A percentile compares a stretch with the other conserved stretches of the same genome.
Evolutionary conservation across 2,797 vertebrate genomes (phyloP).

Genomic region (Gymnoscopelus microlampas): DNA sequence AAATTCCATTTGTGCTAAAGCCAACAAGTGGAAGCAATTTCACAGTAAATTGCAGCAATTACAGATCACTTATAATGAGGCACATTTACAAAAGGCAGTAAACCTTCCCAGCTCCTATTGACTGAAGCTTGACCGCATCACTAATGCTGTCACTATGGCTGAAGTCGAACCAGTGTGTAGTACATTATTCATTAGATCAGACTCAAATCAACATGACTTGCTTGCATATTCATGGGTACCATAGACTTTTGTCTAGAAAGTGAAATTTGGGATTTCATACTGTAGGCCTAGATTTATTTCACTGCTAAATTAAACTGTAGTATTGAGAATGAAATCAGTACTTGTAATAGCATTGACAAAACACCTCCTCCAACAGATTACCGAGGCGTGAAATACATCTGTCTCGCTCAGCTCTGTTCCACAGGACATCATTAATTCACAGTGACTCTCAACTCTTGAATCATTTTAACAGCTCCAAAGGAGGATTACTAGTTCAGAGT

Average conservation of each 20-base stretch:
- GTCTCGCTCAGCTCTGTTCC: not conserved
- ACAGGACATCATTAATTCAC: slow-evolving; percentile 11
- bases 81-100: slow-evolving; percentile 14
- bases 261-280: no score
- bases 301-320: no score
- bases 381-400: not conserved
- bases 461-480: slow-evolving; percentile 21
- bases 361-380: not conserved
- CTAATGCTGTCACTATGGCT: not conserved
- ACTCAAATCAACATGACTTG: not conserved
- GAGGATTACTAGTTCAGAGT: not conserved
- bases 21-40: slow-evolving; percentile 58
- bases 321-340: no score
- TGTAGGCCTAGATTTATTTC: no score
- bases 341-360: not conserved
- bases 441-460: slow-evolving; percentile 6
- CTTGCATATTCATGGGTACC: no score
- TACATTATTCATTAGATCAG: not conserved
- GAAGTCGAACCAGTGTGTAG: not conserved
- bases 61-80: slow-evolving; percentile 24
- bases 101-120: slow-evolving; percentile 13
- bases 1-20: slow-evolving; percentile 17
- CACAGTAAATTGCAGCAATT: slow-evolving; percentile 39
- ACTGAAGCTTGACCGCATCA: slow-evolving; percentile 3
- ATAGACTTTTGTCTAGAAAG: no score